Evolutionary conservation across 2,888 invertebrate genomes (phyloP), one percentile per base, ranked within the genome.

Genomic region (Epirrhoe tristata): DNA sequence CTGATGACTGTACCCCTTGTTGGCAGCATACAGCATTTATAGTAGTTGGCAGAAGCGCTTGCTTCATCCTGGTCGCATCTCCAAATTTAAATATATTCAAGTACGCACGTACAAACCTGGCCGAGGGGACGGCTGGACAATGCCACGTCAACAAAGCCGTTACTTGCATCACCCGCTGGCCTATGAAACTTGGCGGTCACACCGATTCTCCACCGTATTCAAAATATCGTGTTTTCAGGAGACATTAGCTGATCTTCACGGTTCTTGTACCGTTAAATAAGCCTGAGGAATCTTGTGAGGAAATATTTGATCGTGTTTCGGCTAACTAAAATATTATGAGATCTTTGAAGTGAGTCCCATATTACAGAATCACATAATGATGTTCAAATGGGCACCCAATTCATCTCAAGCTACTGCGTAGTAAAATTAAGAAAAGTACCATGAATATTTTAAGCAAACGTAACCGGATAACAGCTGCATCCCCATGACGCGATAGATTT

Each of bases 71-170:
- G 87, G 87, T 83, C 85, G 89, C 90, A 91, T 93, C 92, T 93
- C 89, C 91, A 91, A 92, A 93, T 93, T 93, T 93, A 87, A 93
- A 93, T 93, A 93, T 91, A 89, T 88, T 93, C 93, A 93, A 93
- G 93, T 91, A 93, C 93, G 90, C 93, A 93, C 93, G 93, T 93
- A 92, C 90, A 69, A 81, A 82, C 77, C 81, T 72, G 79, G 81
- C 82, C 82, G 85, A 79, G 81, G 87, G 90, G 86, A 82, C 81
- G 79, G 74, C 84, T 86, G 91, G 91, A 93, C 93, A 93, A 93
- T 92, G 89, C 87, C 89, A 82, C 82, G 83, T 82, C 83, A 87
- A 93, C 91, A 92, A 93, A 87, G 88, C 83, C 75, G 80, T 82
- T 79, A 83, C 90, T 93, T 92, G 91, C 89, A 91, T 91, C 84